Conservation (phyloP, 2,113 vertebrate species). For the Esox niger region DNA sequence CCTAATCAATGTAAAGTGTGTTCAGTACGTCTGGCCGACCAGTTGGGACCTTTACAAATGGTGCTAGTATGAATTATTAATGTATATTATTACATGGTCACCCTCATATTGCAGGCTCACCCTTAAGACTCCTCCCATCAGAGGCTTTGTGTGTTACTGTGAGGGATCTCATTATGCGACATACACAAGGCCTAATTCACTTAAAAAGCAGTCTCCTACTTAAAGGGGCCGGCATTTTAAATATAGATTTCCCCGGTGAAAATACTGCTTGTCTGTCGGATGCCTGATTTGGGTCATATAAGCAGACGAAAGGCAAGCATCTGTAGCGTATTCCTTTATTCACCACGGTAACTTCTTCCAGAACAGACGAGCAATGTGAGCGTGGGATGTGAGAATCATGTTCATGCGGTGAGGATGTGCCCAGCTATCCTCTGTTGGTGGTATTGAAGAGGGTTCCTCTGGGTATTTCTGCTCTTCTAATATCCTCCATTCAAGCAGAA, state of each 20-base stretch:
- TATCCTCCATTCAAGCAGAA: neutral
- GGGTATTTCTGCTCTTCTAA: neutral
- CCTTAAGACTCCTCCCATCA: too few species aligned
- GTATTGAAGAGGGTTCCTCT: neutral
- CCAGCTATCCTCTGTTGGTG: neutral
- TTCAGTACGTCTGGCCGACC: too few species aligned
- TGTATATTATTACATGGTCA: too few species aligned
- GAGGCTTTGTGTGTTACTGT: slow-evolving; percentile 1
- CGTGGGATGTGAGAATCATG: neutral
- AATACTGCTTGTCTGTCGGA: neutral
- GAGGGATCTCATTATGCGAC: neutral
- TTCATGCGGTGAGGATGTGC: neutral
- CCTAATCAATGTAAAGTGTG: too few species aligned
- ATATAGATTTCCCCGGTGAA: neutral
- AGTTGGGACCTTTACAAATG: too few species aligned
- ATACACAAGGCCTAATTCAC: neutral
- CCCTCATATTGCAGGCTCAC: too few species aligned
- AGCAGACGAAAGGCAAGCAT: neutral
- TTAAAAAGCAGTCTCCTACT: neutral
- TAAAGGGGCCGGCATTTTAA: neutral
- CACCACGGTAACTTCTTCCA: neutral
- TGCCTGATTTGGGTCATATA: neutral
- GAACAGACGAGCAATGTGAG: neutral
- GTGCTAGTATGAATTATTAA: too few species aligned
- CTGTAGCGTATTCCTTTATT: neutral